Base-by-base conservation (phyloP, 2,113 vertebrate species). In the Thalassoma bifasciatum region DNA sequence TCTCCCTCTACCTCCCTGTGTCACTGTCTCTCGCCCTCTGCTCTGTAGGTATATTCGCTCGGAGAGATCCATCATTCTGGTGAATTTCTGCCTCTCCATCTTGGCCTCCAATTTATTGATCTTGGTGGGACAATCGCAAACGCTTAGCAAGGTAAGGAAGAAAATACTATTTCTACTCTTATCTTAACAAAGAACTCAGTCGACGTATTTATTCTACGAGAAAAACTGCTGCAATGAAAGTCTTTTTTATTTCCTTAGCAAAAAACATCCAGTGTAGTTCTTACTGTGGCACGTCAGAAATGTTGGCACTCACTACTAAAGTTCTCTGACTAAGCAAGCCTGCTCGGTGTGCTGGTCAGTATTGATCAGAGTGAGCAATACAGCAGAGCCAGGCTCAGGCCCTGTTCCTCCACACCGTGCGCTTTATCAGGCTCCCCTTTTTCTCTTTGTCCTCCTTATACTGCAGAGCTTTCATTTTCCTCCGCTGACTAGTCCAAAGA, bases 71-170 rank as follows among this genome's bases (percentile, higher is more conserved):
- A 98, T 99, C 92, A 99, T 99, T 86, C 90, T 99, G 82, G 95
- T 99, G 92, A 99, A 99, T 78, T 99, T 99, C 85, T 99, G 97
- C 69, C 83, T 99, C 90, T 99, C 98, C 89, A 98, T 99, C 91
- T 90, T 99, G 94, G 96, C 97, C 51, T 99, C 98, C 90, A 99
- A 99, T 73, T 83, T 99, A 88, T 92, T 99, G 87, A 99, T 99
- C 92, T 93, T 99, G 30, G 96, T 99, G 84, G 98, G 98, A 89
- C 97, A 99, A 91, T 98, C 98, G 54, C 96, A 98, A 92, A 97
- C 96, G 67, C 96, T 99, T 57, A 97, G 96, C 93, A 99, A 99
- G 97, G 98, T 99, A 85, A 92, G 94, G 79, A 19, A 5, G 9
- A 38, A 44, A 40, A 34, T 7, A n/a, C 5, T 12, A 11, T 4